Evolutionary conservation across 2,888 invertebrate genomes (phyloP), one percentile per base, ranked within the genome.

Genomic region (Drosophila helvetica): DNA sequence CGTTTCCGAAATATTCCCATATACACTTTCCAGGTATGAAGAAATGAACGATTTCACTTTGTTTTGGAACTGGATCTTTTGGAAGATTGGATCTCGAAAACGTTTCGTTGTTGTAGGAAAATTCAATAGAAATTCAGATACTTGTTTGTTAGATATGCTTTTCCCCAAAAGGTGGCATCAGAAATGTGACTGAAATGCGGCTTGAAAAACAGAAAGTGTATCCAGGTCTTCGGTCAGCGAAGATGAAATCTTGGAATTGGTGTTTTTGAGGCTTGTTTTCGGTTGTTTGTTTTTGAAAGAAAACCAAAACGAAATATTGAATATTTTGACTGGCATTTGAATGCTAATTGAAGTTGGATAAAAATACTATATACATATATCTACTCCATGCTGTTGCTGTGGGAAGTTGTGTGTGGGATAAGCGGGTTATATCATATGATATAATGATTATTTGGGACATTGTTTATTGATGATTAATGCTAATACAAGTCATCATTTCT

Each of bases 321-420:
- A 72, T 77, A 64, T 79, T 74, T 79, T 70, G 77, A 71, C 75
- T 80, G 76, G 78, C 80, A 69, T 67, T 68, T 53, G 67, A 61
- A 67, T 78, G 80, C 80, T 80, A 80, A 80, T 80, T 80, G 78
- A 67, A 74, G 69, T 27, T 57, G 38, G 22, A 15, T 38, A 27
- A 42, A 56, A 53, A 47, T 47, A 17, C 18, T 30, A 12, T 10
- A 30, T 10, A 8, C 8, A 9, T 33, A 12, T 33, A 12, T 12
- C 7, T 27, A 27, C 10, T 30, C 10, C 33, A 46, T 60, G 61
- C 33, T 66, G 67, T 68, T 56, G 68, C 68, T 68, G 45, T 53
- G 48, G 47, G 53, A 54, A 66, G 7, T n/a, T n/a, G 25, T 15
- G 30, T 18, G 48, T 22, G 25, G 42, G 66, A 51, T n/a, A 25